Evolutionary conservation across 2,888 invertebrate species (phyloP).

Genomic region (Druceiella hillmani): DNA sequence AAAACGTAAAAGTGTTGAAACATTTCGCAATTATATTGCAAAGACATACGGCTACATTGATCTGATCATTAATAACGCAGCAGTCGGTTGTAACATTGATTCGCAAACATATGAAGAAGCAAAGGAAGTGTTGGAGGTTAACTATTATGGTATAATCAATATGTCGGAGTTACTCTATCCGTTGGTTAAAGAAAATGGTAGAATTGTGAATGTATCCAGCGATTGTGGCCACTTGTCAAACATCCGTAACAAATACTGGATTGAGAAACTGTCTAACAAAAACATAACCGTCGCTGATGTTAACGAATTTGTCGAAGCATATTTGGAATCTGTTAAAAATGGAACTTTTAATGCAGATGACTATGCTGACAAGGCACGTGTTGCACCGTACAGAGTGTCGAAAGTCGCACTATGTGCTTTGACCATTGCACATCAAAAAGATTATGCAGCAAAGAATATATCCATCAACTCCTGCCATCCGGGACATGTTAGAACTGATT

Average conservation of each 20-base stretch:
- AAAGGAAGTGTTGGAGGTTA: conserved; percentile 57
- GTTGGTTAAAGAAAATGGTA: conserved; percentile 57
- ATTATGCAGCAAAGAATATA: conserved; percentile 53
- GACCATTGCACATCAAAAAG: conserved; percentile 58
- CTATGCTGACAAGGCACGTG: conserved; percentile 46
- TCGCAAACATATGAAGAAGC: conserved; percentile 56
- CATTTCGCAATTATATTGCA: conserved; percentile 53
- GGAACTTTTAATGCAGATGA: conserved; percentile 32
- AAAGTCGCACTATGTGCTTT: conserved; percentile 68
- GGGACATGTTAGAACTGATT: conserved; percentile 72
- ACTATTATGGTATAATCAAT: conserved; percentile 59
- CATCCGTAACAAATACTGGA: conserved; percentile 46
- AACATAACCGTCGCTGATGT: conserved; percentile 33
- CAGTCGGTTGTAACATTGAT: conserved; percentile 37
- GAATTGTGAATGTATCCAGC: conserved; percentile 70
- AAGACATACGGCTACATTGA: conserved; percentile 61
- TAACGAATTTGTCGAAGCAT: conserved; percentile 56
- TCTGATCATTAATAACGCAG: conserved; percentile 71
- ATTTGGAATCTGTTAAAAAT: conserved; percentile 43
- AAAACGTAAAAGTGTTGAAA: conserved; percentile 48
- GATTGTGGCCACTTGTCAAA: conserved; percentile 56
- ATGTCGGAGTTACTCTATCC: conserved; percentile 64
- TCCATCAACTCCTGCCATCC: conserved; percentile 61
- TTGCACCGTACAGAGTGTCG: conserved; percentile 59
- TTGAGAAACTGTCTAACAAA: conserved; percentile 31